Conservation (phyloP, 2,888 invertebrate species). For the Phortica magna region DNA sequence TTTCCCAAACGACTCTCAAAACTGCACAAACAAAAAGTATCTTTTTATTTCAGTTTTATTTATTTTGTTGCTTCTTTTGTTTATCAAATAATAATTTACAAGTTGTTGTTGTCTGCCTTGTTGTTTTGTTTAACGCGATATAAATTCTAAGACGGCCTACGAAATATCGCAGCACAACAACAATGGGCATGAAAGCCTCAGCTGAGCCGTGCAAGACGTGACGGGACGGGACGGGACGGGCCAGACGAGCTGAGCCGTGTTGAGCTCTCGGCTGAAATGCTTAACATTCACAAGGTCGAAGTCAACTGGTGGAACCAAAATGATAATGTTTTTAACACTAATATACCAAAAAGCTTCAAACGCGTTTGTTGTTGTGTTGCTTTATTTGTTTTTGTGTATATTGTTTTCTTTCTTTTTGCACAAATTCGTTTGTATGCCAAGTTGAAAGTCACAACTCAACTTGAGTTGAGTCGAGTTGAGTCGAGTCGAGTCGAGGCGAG, state of each 20-base stretch:
- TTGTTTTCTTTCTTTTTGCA: conserved; percentile 7
- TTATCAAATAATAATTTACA: background rate
- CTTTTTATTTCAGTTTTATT: background rate
- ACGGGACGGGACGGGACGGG: too few species aligned
- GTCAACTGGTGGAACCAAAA: conserved; percentile 68
- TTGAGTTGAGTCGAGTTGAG: background rate
- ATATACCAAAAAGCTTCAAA: conserved; percentile 4
- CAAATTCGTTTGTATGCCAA: background rate
- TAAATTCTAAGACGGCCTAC: background rate
- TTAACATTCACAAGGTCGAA: conserved; percentile 60
- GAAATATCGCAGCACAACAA: background rate
- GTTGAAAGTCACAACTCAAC: conserved; percentile 1
- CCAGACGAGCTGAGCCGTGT: background rate
- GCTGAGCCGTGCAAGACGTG: too few species aligned
- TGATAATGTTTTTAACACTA: conserved; percentile 31
- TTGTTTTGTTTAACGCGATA: background rate
- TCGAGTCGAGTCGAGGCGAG: background rate
- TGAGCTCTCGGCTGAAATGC: background rate
- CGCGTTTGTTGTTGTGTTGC: background rate
- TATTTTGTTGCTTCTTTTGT: background rate
- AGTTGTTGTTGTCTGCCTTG: background rate
- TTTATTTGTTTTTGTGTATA: background rate
- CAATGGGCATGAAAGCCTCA: background rate
- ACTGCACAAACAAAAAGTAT: background rate
- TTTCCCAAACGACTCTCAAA: background rate